Base-by-base conservation (phyloP, 2,797 vertebrate species). In the Apodemus agrarius region DNA sequence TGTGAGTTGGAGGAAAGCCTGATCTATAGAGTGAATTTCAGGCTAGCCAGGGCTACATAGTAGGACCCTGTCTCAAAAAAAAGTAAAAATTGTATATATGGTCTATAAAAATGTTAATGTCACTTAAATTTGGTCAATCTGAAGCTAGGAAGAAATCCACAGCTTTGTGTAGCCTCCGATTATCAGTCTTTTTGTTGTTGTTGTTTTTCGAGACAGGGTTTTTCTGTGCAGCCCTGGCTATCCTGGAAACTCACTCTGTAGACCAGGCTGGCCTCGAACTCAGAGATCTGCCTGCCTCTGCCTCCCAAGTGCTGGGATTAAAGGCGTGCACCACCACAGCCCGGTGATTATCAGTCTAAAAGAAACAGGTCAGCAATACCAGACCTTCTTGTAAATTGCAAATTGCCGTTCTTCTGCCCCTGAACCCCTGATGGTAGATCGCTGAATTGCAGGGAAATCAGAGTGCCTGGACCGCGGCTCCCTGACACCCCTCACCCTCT, bases 371-470 rank as follows among this genome's bases (percentile, higher is more conserved):
- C 57, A 78, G 67, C 88, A 94, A 82, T 11, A 65, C n/a, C 78
- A 89, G 76, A 79, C n/a, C 57, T 91, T 46, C 63, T 93, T 76
- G 49, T n/a, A 65, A 69, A 94, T 84, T 80, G 76, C 26, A 84
- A 76, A 86, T 79, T 75, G 84, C 67, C 16, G 17, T 59, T 40
- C 52, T 91, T 76, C 69, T 85, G 65, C n/a, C n/a, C n/a, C n/a
- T n/a, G n/a, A n/a, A n/a, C 72, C 29, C 72, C 90, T 93, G 29
- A 63, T 91, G 94, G 57, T 72, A 96, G 94, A 75, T 7, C 43
- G 12, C 54, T 80, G 89, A 91, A 97, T 89, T 93, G 90, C 88
- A 95, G 89, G 96, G 54, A 93, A 93, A 96, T 65, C 57, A 14
- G 79, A 69, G 52, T 6, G 7, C 89, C 76, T 75, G 43, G 79